Percentiles rank a stretch among this genome's conserved stretches.
Conservation (phyloP, 2,797 vertebrate genomes). For the Gymnodraco acuticeps region DNA sequence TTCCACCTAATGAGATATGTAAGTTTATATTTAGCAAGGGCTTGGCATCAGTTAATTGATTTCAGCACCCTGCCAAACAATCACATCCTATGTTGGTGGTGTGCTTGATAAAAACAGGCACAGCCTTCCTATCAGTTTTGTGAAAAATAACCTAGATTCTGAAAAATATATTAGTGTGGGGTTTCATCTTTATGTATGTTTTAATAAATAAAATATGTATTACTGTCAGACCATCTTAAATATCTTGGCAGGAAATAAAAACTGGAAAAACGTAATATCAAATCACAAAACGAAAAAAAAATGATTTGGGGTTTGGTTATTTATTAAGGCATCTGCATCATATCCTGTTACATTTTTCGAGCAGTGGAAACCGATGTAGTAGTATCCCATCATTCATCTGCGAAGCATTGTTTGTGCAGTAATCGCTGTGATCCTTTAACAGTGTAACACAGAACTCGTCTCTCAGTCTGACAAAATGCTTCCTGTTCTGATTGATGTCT, state of each 20-base stretch:
- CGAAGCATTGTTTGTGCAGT: conserved; percentile 27
- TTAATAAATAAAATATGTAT: neutral
- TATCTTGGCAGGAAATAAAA: neutral
- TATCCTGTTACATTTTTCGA: conserved; percentile 24
- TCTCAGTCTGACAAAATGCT: conserved; percentile 22
- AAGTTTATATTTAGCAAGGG: conserved; percentile 33
- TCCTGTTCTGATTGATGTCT: conserved; percentile 45
- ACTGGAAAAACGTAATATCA: neutral
- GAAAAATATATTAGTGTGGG: neutral
- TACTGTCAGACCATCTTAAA: neutral
- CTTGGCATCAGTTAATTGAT: conserved; percentile 62
- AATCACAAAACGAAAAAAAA: neutral
- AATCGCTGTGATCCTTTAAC: conserved; percentile 40
- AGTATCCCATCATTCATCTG: conserved; percentile 27
- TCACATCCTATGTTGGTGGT: conserved; percentile 36
- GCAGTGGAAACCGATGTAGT: neutral
- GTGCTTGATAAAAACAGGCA: conserved; percentile 51
- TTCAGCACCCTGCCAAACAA: conserved; percentile 52
- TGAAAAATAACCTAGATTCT: neutral
- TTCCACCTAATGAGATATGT: conserved; percentile 40
- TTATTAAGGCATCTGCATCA: conserved; percentile 50
- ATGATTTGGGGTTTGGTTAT: conserved; percentile 4
- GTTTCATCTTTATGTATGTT: neutral
- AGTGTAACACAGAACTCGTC: conserved; percentile 18
- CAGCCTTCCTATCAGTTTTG: conserved; percentile 6